Percentiles rank a stretch among this genome's conserved stretches.
Conservation (phyloP, 1,140 invertebrate species). For the Dendroctonus valens region DNA sequence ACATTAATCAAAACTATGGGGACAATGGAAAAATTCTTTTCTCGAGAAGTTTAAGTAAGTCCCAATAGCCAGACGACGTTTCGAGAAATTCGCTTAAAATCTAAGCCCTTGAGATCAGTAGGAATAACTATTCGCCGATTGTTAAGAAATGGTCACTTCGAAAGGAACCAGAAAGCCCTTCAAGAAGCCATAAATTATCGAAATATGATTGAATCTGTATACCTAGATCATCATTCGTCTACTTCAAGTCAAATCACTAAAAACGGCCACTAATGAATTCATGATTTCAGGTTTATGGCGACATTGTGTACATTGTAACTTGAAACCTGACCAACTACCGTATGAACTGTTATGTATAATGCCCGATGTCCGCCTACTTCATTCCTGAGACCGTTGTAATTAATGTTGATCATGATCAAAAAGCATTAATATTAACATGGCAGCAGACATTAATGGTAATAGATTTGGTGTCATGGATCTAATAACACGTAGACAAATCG, state of each 20-base stretch:
- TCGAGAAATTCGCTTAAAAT: too few relatives aligned
- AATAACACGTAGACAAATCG: slow-evolving; percentile 6
- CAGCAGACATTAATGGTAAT: slow-evolving; percentile 16
- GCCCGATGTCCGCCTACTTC: slow-evolving; percentile 12
- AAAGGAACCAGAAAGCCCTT: not conserved
- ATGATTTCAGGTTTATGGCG: slow-evolving; percentile 1
- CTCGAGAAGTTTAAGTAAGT: too few relatives aligned
- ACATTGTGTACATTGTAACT: slow-evolving; percentile 8
- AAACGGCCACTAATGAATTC: not conserved
- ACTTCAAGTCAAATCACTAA: too few relatives aligned
- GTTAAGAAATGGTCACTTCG: not conserved
- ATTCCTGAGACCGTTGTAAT: slow-evolving; percentile 5
- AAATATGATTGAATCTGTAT: not conserved
- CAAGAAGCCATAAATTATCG: not conserved
- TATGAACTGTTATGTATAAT: slow-evolving; percentile 16
- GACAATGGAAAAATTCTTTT: too few relatives aligned
- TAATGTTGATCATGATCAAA: slow-evolving; percentile 18
- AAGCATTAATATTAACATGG: slow-evolving; percentile 18
- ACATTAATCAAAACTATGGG: slow-evolving; percentile 14
- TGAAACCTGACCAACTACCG: slow-evolving; percentile 7
- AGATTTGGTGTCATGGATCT: slow-evolving; percentile 3
- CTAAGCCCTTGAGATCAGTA: too few relatives aligned
- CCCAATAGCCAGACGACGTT: too few relatives aligned
- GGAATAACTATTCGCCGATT: too few relatives aligned
- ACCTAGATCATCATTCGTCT: not conserved